These are phyloP conservation scores for Apeira syringaria DNA, from an alignment of 2,888 invertebrate species.

Conservation along the genomic window DNA sequence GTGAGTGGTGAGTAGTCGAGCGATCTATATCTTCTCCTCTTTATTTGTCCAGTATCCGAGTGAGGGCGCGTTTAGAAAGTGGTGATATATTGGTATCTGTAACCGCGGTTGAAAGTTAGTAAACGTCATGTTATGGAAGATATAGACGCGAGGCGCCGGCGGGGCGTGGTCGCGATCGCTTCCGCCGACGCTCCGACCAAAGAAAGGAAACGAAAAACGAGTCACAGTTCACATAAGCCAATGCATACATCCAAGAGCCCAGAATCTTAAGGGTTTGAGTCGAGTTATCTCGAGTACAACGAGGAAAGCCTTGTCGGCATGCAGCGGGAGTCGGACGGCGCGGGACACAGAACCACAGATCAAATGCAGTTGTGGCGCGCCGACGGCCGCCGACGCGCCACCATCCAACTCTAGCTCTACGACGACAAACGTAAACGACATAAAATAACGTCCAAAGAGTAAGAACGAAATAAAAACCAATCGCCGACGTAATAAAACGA, in stretches of 20 bases:
- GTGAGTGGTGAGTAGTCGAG: constrained; percentile 76
- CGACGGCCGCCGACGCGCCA: constrained; percentile 65
- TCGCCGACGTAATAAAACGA: constrained; percentile 74
- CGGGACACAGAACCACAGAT: constrained; percentile 82
- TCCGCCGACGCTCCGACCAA: constrained; percentile 72
- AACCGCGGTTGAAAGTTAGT: constrained; percentile 39
- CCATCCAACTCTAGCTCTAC: constrained; percentile 79
- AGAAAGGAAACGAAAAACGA: constrained; percentile 83
- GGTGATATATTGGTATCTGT: constrained; percentile 37
- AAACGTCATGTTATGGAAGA: constrained; percentile 50
- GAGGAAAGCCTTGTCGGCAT: constrained; percentile 81
- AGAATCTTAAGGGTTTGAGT: constrained; percentile 83
- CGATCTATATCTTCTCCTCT: constrained; percentile 74
- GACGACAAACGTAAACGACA: constrained; percentile 78
- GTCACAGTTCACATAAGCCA: constrained; percentile 84
- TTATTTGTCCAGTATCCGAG: constrained; percentile 23
- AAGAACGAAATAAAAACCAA: constrained; percentile 69
- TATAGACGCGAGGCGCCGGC: constrained; percentile 76
- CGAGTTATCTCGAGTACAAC: constrained; percentile 78
- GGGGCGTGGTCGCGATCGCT: constrained; percentile 55
- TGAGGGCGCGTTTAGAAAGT: constrained; percentile 50
- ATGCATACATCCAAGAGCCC: constrained; percentile 84
- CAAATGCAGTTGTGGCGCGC: constrained; percentile 80
- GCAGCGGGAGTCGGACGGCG: constrained; percentile 75
- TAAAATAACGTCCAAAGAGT: constrained; percentile 59